Evolutionary conservation across 2,797 vertebrate genomes (phyloP), one percentile per base, ranked within the genome.

Genomic region (Steatocranus sp.): DNA sequence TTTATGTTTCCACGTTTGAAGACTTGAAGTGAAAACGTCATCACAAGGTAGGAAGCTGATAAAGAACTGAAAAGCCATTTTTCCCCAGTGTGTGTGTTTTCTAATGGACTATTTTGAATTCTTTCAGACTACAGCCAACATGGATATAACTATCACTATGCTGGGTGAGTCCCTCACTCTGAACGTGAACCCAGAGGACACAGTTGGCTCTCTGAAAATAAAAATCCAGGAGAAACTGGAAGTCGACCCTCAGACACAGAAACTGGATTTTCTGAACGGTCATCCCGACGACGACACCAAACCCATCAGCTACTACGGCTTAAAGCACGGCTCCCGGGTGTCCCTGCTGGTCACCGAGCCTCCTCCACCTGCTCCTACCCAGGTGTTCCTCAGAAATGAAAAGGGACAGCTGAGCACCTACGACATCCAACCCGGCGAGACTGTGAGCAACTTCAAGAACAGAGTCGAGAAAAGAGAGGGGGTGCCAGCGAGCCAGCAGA

Each of bases 321-420:
- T 96, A 17, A 4, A 7, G 3, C 2, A 80, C 0, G 93, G 92
- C 2, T 93, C 90, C 58, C 68, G 0, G 5, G 75, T 96, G 18
- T 49, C 48, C 48, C 9, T 49, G 48, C 48, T 49, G 48, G 48
- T 49, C 34, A 36, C 34, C 9, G 4, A 36, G 9, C 34, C 34
- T 36, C 34, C 4, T 36, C 9, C 9, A 4, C 34, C 34, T 36
- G 34, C 34, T 10, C 34, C 34, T 1, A 36, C 4, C 20, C 90
- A 96, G 85, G 93, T 96, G 78, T 95, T 95, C 48, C 82, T 96
- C 25, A 88, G 0, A 58, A 95, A 92, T 34, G 88, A 86, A 0
- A 91, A 93, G 43, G 93, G 93, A 1, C 3, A 17, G 6, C 2
- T 0, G 0, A 83, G 1, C 38, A 93, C 95, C 1, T 96, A 96